Percentiles rank a stretch among this genome's conserved stretches.
These are phyloP conservation scores for Myiozetetes cayanensis DNA, from an alignment of 2,113 vertebrate species.

Conservation along the genomic window DNA sequence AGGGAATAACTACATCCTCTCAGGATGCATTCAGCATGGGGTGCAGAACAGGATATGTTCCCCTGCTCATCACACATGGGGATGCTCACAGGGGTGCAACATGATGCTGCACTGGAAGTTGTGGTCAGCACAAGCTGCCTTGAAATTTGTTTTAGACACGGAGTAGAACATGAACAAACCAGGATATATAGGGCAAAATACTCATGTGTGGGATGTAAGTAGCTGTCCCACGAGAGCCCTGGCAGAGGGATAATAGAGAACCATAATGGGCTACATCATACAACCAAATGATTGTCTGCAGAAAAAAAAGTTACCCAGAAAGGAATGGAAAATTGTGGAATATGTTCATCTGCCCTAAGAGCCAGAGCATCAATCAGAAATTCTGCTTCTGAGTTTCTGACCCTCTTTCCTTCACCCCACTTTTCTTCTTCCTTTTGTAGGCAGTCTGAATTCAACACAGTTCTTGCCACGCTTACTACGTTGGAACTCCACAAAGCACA, in stretches of 20 bases:
- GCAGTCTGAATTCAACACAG: not conserved
- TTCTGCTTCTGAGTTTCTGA: not conserved
- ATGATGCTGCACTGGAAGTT: not conserved
- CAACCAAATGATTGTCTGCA: not conserved
- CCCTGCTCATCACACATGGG: accelerated
- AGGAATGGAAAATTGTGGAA: not conserved
- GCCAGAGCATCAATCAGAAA: not conserved
- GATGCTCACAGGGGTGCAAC: accelerated
- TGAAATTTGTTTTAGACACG: not conserved
- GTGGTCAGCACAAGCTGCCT: accelerated
- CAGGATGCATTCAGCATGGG: accelerated
- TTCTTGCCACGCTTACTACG: accelerated
- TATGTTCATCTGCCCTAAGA: not conserved
- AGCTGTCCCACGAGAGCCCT: not conserved
- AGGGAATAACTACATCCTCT: not conserved
- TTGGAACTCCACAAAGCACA: not conserved
- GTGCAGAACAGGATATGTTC: not conserved
- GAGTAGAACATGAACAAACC: not conserved
- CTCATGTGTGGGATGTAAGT: accelerated
- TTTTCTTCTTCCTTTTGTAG: not conserved
- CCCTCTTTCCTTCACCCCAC: not conserved
- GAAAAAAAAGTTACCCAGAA: not conserved
- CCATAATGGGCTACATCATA: accelerated
- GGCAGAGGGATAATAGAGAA: not conserved
- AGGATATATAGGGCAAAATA: not conserved